These are phyloP conservation scores for Flexamia atlantica DNA, from an alignment of 2,888 invertebrate genomes.

Conservation along the genomic window DNA sequence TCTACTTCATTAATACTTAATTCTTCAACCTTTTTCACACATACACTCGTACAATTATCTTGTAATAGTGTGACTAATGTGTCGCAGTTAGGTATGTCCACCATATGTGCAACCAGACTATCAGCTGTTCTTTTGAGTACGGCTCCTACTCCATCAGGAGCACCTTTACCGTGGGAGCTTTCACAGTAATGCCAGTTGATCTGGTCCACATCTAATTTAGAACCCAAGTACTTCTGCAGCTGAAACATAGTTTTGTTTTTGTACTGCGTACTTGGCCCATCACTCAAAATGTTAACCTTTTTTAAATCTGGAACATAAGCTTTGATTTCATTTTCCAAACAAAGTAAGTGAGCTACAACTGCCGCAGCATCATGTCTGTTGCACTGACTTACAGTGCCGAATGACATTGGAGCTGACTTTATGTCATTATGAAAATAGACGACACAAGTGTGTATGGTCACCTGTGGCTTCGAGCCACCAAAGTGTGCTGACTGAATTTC, in stretches of 20 bases:
- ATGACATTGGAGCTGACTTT: conserved; percentile 27
- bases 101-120: conserved; percentile 21
- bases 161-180: conserved; percentile 28
- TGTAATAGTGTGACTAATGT: conserved; percentile 12
- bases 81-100: conserved; percentile 25
- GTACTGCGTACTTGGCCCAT: conserved; percentile 53
- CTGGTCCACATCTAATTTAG: not conserved
- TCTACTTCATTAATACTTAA: conserved; percentile 2
- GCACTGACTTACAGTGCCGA: conserved; percentile 15
- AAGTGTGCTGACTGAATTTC: conserved; percentile 51
- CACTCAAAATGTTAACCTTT: conserved; percentile 49
- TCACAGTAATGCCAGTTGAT: conserved; percentile 28
- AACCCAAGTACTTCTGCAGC: not conserved
- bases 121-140: conserved; percentile 38
- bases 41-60: conserved; percentile 5
- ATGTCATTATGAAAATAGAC: conserved; percentile 45
- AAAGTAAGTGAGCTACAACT: not conserved
- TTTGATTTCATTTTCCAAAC: conserved; percentile 18
- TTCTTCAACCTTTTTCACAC: conserved; percentile 6
- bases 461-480: conserved; percentile 51
- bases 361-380: conserved; percentile 43
- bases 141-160: conserved; percentile 31
- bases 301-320: conserved; percentile 12
- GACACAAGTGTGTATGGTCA: conserved; percentile 51
- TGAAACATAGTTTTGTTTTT: conserved; percentile 49